Percentiles rank a stretch among this genome's conserved stretches.
phyloP scores from a whole-genome alignment of 2,888 invertebrate genomes.

The Archips crataeganus region DNA sequence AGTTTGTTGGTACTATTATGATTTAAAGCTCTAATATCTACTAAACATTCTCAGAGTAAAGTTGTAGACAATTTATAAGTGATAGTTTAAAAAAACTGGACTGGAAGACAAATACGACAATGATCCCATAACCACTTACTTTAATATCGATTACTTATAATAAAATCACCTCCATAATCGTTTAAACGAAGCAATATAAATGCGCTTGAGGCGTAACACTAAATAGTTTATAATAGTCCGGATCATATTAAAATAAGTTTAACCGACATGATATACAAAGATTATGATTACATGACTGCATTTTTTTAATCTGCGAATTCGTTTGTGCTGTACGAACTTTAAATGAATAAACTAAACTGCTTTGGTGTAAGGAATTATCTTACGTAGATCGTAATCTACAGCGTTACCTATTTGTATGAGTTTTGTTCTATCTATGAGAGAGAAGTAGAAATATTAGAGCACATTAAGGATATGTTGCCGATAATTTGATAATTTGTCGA shows the following conservation, averaged over 20 bases:
- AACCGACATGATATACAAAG: constrained; percentile 8
- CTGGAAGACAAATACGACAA: not conserved
- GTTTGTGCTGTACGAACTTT: not conserved
- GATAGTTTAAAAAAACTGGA: not conserved
- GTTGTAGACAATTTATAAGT: no score
- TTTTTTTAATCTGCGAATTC: constrained; percentile 9
- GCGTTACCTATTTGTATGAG: not conserved
- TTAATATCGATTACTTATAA: not conserved
- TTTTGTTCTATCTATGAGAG: not conserved
- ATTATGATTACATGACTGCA: constrained; percentile 13
- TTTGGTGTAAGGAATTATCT: not conserved
- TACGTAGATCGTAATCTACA: not conserved
- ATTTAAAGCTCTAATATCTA: no score
- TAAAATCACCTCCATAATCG: constrained; percentile 18
- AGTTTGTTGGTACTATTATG: no score
- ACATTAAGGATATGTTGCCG: no score
- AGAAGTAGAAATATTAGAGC: no score
- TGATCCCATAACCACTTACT: not conserved
- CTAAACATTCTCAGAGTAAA: no score
- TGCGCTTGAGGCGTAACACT: constrained; percentile 16
- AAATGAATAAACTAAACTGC: not conserved
- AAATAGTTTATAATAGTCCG: constrained; percentile 33
- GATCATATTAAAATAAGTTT: not conserved
- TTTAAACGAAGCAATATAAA: constrained; percentile 10
- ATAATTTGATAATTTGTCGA: no score